Evolutionary conservation across 2,888 invertebrate genomes (phyloP).

Genomic region (Cataglyphis rosenhaueri): DNA sequence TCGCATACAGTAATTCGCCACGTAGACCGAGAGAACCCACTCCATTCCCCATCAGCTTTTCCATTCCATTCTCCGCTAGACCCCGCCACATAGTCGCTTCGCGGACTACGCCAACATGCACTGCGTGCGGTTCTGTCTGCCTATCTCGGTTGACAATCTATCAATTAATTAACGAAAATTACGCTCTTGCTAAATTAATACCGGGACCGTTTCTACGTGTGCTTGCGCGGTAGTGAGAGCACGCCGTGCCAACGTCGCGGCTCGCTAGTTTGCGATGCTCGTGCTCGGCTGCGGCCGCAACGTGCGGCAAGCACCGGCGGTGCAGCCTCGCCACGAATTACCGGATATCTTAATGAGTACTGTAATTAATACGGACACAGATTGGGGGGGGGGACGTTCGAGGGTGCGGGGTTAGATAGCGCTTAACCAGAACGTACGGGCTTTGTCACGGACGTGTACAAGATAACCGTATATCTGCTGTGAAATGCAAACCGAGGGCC

Average conservation of each 20-base stretch:
- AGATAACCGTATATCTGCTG: constrained; percentile 82
- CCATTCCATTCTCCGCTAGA: constrained; percentile 58
- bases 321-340: constrained; percentile 80
- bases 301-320: constrained; percentile 56
- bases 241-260: constrained; percentile 22
- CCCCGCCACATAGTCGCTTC: constrained; percentile 28
- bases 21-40: constrained; percentile 56
- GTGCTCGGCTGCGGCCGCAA: constrained; percentile 53
- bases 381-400: constrained; percentile 82
- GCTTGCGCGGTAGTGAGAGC: constrained; percentile 28
- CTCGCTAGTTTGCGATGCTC: constrained; percentile 57
- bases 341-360: constrained; percentile 85
- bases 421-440: constrained; percentile 83
- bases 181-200: constrained; percentile 81
- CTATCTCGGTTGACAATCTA: constrained; percentile 82
- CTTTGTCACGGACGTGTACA: constrained; percentile 82
- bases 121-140: constrained; percentile 73
- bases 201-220: constrained; percentile 72
- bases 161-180: constrained; percentile 85
- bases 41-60: constrained; percentile 52
- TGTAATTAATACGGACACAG: constrained; percentile 85
- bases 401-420: constrained; percentile 78
- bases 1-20: constrained; percentile 78
- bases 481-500: constrained; percentile 79
- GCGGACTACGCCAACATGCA: constrained; percentile 38